Base-by-base conservation (phyloP, 2,888 invertebrate genomes). In the Cheilosia vulpina region DNA sequence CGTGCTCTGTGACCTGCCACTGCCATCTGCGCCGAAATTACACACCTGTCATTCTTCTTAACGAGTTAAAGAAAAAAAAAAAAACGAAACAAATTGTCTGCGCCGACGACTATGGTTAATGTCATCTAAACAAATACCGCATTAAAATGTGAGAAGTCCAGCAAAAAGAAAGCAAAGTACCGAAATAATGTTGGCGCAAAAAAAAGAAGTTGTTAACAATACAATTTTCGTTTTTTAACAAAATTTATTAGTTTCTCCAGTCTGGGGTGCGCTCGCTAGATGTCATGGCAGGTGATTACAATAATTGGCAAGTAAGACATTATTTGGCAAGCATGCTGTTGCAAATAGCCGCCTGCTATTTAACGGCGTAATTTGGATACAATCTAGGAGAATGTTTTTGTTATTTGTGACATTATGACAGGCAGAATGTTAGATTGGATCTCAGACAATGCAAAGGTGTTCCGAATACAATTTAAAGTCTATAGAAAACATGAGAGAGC, bases 1-100 rank as follows among this genome's bases (percentile, higher is more conserved):
- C 78, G 72, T 78, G 78, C 78, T 83, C 68, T 69, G 83, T 79
- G 83, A 84, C 83, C 83, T 79, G 69, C 79, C 83, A 79, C 83
- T 79, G 65, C 73, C 83, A 79, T 79, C 78, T 79, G 78, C 66
- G 55, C 68, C 68, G 47, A 83, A 73, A 79, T 69, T 71, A 69
- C 57, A 63, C 83, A 84, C 83, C 83, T 84, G 83, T 79, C 68
- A 68, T 84, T 65, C 53, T 47, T 71, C 76, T 53, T 77, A 57
- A 38, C 15, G 6, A 47, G 34, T 19, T 19, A 17, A 17, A 47
- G 15, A 7, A 21, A 45, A 47, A 34, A 34, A 7, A 21, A 45
- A 47, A 34, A 34, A 31, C 21, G 24, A 1, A 13, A 17, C 27
- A 52, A 47, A 47, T 2, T 21, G 2, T 50, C 11, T 19, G 21